Conservation (phyloP, 2,888 invertebrate genomes). For the Taenaris catops region DNA sequence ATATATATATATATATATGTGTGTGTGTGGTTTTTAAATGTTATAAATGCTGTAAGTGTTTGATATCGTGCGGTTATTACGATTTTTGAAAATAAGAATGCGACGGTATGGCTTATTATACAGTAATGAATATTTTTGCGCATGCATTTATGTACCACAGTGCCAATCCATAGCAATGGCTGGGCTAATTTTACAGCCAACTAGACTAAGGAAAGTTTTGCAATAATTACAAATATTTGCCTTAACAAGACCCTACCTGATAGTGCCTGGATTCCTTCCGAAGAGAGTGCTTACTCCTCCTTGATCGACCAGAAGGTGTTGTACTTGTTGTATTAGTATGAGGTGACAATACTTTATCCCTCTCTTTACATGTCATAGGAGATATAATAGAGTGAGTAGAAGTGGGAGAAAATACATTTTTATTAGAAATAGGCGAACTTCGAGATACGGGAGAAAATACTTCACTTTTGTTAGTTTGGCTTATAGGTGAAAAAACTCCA, state of each 20-base stretch:
- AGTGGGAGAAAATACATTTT: slow-evolving; percentile 69
- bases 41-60: no score
- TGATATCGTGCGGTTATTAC: slow-evolving; percentile 16
- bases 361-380: slow-evolving; percentile 62
- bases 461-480: slow-evolving; percentile 74
- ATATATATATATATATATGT: no score
- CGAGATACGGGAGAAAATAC: slow-evolving; percentile 68
- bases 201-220: slow-evolving; percentile 4
- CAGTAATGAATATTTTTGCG: slow-evolving; percentile 6
- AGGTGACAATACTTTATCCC: slow-evolving; percentile 66
- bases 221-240: slow-evolving; percentile 14
- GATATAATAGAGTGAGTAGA: slow-evolving; percentile 67
- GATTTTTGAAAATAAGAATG: slow-evolving; percentile 8
- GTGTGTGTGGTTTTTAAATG: background rate
- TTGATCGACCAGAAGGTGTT: slow-evolving; percentile 79
- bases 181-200: slow-evolving; percentile 19
- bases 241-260: slow-evolving; percentile 68
- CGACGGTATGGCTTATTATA: slow-evolving; percentile 2
- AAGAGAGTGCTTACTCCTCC: slow-evolving; percentile 77
- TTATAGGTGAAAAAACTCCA: slow-evolving; percentile 70
- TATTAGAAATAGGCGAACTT: slow-evolving; percentile 68
- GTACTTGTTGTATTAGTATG: slow-evolving; percentile 71
- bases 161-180: slow-evolving; percentile 15
- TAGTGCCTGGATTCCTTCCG: slow-evolving; percentile 86
- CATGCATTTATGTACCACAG: slow-evolving; percentile 17